Base-by-base conservation (phyloP, 1,140 invertebrate genomes). In the Drosophila pseudoobscura region DNA sequence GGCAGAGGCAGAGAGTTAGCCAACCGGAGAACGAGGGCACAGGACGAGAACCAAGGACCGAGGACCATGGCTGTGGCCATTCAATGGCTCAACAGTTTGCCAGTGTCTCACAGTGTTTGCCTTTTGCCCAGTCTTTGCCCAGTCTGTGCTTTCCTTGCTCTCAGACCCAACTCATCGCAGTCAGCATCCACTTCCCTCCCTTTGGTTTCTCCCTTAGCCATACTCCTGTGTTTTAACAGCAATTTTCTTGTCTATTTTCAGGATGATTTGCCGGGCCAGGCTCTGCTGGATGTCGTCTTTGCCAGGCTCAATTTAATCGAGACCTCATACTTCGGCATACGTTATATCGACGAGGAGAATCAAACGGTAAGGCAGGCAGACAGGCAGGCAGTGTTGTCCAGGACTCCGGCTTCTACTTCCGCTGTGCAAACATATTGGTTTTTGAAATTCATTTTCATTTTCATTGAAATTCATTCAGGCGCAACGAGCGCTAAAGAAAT, bases 241-340 rank as follows among this genome's bases (percentile, higher is more conserved):
- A 80, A 87, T 82, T 89, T 82, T 84, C 91, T 92, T 91, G 91
- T 92, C 92, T 91, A 90, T 91, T 95, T 94, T 62, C 94, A 97
- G 97, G 95, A 96, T 91, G 95, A 95, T 78, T 96, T 95, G 88
- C 93, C 94, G 5, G 97, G 97, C 13, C 97, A 98, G 92, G 95
- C 96, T 68, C 91, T 98, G 50, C 91, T 98, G 85, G 97, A 98
- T 91, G 95, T 96, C 68, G 96, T 98, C 35, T 97, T 97, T 92
- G 94, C 95, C 74, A 96, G 98, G 91, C 93, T 98, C 61, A 97
- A 98, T 93, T 94, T 98, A 44, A 92, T 98, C 74, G 97, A 98
- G 92, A 98, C 97, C 22, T 96, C 96, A 60, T 98, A 98, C 91
- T 98, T 98, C 92, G 97, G 97, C 44, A 93, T 98, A 6, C 95